Evolutionary conservation across 2,797 vertebrate genomes (phyloP).

Genomic region (Poeciliopsis paucimaculata): DNA sequence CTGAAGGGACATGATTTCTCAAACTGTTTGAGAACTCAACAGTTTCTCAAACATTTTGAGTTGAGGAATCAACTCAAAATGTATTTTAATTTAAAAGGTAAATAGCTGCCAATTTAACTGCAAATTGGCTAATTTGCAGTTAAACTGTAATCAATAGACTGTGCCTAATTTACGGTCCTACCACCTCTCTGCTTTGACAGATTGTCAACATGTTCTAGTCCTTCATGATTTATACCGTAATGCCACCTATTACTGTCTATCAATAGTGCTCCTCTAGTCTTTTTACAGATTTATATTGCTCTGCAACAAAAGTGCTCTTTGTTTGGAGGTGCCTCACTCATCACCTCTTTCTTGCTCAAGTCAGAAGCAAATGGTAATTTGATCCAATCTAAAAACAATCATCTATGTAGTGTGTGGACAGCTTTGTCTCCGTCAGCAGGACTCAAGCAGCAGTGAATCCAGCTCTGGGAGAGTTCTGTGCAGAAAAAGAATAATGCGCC

Average conservation of each 20-base stretch:
- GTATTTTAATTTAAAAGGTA: not conserved
- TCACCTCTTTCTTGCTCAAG: constrained; percentile 45
- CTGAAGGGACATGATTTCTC: not conserved
- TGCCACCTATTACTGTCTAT: not conserved
- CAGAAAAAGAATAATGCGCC: constrained; percentile 59
- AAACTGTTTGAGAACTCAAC: not conserved
- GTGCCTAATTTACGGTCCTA: not conserved
- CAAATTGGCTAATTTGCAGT: not conserved
- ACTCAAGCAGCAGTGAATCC: constrained; percentile 42
- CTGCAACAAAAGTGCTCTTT: constrained; percentile 68
- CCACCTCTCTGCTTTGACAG: not conserved
- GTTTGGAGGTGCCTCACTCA: constrained; percentile 52
- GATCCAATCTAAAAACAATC: constrained; percentile 63
- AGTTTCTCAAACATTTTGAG: too few species aligned
- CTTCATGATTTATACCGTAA: not conserved
- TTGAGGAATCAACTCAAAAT: not conserved
- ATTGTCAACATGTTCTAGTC: not conserved
- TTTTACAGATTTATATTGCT: constrained; percentile 8
- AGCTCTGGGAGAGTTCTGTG: constrained; percentile 44
- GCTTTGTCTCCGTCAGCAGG: constrained; percentile 52
- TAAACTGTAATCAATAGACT: not conserved
- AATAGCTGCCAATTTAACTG: not conserved
- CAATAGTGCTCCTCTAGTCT: not conserved
- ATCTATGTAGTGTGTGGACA: constrained; percentile 42
- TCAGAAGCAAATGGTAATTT: constrained; percentile 57